Base-by-base conservation (phyloP, 2,113 vertebrate species). In the Menidia beryllina region DNA sequence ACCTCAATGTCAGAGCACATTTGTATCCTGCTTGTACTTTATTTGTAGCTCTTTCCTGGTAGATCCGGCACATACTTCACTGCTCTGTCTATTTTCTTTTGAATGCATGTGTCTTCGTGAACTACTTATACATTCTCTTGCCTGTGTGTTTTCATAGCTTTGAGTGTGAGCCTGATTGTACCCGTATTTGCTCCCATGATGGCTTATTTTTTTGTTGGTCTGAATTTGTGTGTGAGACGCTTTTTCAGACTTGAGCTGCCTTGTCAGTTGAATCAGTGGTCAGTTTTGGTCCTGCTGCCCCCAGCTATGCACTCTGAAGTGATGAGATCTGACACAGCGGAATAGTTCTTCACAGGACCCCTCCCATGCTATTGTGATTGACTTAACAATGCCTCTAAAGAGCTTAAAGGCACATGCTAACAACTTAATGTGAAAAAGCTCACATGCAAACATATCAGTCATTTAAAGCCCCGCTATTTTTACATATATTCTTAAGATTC, bases 201-300 rank as follows among this genome's bases (percentile, higher is more conserved):
- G 47, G 27, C 38, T 34, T 73, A 68, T 61, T 54, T 45, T 39
- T 50, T 50, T 69, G 66, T 83, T 79, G 50, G 48, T 63, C 84
- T 55, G 69, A 61, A 20, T 62, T 19, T 60, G 57, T 50, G 60
- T 47, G 47, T 20, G 49, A 1, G 57, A 36, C 65, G 67, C 60
- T 59, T 75, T 34, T 54, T 78, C 75, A 69, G 53, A 50, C 34
- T 73, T 91, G 88, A 92, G 76, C 68, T 43, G 87, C 86, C 83
- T 85, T 93, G 89, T 92, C 91, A 90, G 86, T 89, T 90, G 82
- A 88, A 77, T 90, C 89, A 80, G 82, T 89, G 91, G 91, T 92
- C 91, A 91, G 82, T 93, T 93, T 82, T 83, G 82, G 82, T 87
- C 81, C 68, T 23, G 30, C 38, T 61, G 85, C 87, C 82, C 75